Evolutionary conservation across 2,113 vertebrate genomes (phyloP).

Genomic region (Megalops atlanticus): DNA sequence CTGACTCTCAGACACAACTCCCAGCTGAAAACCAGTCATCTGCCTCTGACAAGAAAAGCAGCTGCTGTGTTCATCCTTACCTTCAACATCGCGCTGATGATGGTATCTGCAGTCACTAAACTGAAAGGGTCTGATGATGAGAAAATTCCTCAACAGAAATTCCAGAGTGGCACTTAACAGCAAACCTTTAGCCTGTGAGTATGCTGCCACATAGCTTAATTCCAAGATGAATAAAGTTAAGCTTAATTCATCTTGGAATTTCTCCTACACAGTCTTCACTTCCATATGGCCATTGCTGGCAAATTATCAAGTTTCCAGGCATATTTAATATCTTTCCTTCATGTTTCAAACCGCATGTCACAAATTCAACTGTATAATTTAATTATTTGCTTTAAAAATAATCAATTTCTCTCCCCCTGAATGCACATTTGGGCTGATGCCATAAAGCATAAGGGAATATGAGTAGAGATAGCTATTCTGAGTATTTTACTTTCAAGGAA

Average conservation of each 20-base stretch:
- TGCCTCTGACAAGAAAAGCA: no score
- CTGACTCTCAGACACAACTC: no score
- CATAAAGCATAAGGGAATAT: background rate
- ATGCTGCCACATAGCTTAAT: no score
- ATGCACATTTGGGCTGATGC: background rate
- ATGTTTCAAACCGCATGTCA: background rate
- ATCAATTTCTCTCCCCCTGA: background rate
- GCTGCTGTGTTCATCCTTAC: no score
- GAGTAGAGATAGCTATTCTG: conserved; percentile 9
- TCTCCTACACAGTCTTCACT: background rate
- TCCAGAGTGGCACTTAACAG: no score
- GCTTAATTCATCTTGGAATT: background rate
- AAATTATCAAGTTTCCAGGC: background rate
- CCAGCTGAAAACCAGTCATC: no score
- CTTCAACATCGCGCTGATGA: no score
- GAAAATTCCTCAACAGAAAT: no score
- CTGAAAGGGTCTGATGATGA: no score
- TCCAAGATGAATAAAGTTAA: no score
- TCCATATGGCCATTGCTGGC: conserved; percentile 2
- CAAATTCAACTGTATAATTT: background rate
- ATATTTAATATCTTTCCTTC: background rate
- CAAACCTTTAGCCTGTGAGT: no score
- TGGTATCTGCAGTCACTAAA: no score
- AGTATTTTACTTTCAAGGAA: conserved; percentile 31
- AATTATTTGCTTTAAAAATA: background rate